These are phyloP conservation scores for Zoanthus sociatus DNA, from an alignment of 92 coral and sea anemone genomes.

Conservation along the genomic window DNA sequence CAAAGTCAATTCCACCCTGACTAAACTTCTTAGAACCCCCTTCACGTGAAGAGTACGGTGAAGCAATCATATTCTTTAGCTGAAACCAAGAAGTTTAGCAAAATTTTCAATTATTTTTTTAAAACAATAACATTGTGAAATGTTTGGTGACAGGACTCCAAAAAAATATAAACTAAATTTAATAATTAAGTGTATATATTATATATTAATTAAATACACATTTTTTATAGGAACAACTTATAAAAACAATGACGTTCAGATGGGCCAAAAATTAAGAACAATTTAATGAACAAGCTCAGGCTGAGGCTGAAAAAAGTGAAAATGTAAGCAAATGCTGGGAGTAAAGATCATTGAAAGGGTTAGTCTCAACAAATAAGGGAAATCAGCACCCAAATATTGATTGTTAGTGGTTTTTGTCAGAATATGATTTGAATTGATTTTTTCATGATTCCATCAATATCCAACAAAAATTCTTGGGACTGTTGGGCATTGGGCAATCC, in stretches of 20 bases:
- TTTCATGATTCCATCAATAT: neutral
- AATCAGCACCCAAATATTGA: too few relatives aligned
- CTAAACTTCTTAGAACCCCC: constrained; percentile 53
- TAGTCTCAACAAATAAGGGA: neutral
- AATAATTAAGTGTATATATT: too few relatives aligned
- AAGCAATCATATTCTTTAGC: constrained; percentile 66
- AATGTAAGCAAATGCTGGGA: constrained; percentile 21
- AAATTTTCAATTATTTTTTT: too few relatives aligned
- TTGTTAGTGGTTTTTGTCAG: neutral
- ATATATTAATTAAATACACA: too few relatives aligned
- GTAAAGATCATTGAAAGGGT: constrained; percentile 11
- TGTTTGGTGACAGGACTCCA: too few relatives aligned
- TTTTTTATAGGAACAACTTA: too few relatives aligned
- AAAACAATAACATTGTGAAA: too few relatives aligned
- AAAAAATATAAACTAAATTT: too few relatives aligned
- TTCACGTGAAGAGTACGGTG: constrained; percentile 50
- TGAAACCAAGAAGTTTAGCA: constrained; percentile 31
- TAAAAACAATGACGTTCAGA: too few relatives aligned
- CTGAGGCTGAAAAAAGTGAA: too few relatives aligned
- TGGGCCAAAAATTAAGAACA: too few relatives aligned
- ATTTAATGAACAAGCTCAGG: too few relatives aligned
- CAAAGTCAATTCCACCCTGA: constrained; percentile 44
- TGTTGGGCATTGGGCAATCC: constrained; percentile 15
- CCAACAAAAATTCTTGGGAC: constrained; percentile 2
- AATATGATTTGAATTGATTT: neutral